Evolutionary conservation across 2,888 invertebrate genomes (phyloP), one percentile per base, ranked within the genome.

Genomic region (Synergus gifuensis): DNA sequence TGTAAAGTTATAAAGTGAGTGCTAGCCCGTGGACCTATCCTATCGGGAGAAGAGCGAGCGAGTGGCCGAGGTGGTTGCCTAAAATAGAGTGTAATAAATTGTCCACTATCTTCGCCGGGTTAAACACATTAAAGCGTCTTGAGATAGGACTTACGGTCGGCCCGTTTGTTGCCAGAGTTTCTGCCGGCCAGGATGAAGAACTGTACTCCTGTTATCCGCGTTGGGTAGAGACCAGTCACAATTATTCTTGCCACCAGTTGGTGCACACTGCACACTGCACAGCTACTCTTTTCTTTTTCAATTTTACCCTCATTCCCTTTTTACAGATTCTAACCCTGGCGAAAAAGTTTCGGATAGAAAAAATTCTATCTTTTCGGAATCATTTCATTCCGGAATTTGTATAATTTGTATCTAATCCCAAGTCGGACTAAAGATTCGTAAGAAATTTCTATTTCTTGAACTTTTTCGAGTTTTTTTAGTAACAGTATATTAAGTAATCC

Each of bases 31-130:
- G 9, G n/a, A 54, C n/a, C n/a, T 54, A 54, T 54, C 54, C 54
- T 54, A 54, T 54, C 16, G 54, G 9, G 54, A n/a, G n/a, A 16
- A 54, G 12, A 54, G 22, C 46, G 16, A 73, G 73, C 16, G 49
- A 76, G 14, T 14, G 63, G 28, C 4, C 22, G 49, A 49, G 46
- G 58, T 76, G 85, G 78, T 82, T 84, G 87, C 88, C 90, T 89
- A 90, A 91, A 91, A 91, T 91, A 90, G 90, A 89, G 90, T 86
- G 89, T 89, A 88, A 91, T 91, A 91, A 91, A 91, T 91, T 90
- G 88, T 86, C 87, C 89, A 88, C 90, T 91, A 91, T 91, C 91
- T 91, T 88, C 86, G 87, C 86, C 88, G 90, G 91, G 91, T 90
- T 91, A 91, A 91, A 90, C 89, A 90, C 91, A 91, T 90, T 91